Percentiles rank a stretch among this genome's conserved stretches.
Evolutionary conservation across 1,140 invertebrate species (phyloP).

Genomic region (Drosophila mojavensis): DNA sequence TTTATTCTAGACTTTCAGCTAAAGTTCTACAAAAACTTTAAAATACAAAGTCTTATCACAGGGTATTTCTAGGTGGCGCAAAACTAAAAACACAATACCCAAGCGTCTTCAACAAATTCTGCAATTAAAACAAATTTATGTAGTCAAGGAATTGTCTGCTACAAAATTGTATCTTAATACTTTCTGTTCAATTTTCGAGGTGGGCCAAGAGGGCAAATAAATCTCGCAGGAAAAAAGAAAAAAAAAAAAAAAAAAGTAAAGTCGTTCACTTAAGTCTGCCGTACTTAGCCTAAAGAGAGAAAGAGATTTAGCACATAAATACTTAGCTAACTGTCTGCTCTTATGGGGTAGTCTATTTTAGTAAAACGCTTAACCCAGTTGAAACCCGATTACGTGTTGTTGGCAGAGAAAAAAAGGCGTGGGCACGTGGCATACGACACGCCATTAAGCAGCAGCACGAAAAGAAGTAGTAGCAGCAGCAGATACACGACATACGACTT

Average conservation of each 20-base stretch:
- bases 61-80: too few species aligned
- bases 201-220: too few species aligned
- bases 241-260: background rate
- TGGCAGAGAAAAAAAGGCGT: constrained; percentile 31
- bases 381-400: constrained; percentile 63
- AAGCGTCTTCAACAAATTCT: too few species aligned
- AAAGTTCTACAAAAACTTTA: too few species aligned
- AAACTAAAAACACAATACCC: too few species aligned
- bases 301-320: constrained; percentile 36
- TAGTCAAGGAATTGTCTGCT: too few species aligned
- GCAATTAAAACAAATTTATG: too few species aligned
- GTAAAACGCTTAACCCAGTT: constrained; percentile 55
- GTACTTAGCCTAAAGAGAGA: constrained; percentile 9
- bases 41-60: too few species aligned
- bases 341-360: constrained; percentile 45
- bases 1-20: too few species aligned
- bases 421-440: constrained; percentile 65
- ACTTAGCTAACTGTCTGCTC: constrained; percentile 46
- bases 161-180: too few species aligned
- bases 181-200: too few species aligned
- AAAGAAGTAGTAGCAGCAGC: constrained; percentile 7
- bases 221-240: too few species aligned
- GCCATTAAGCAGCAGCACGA: constrained; percentile 56
- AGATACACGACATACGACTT: constrained; percentile 39
- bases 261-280: background rate